Percentiles rank a stretch among this genome's conserved stretches.
Evolutionary conservation across 2,797 vertebrate genomes (phyloP).

Genomic region (Danionella dracula): DNA sequence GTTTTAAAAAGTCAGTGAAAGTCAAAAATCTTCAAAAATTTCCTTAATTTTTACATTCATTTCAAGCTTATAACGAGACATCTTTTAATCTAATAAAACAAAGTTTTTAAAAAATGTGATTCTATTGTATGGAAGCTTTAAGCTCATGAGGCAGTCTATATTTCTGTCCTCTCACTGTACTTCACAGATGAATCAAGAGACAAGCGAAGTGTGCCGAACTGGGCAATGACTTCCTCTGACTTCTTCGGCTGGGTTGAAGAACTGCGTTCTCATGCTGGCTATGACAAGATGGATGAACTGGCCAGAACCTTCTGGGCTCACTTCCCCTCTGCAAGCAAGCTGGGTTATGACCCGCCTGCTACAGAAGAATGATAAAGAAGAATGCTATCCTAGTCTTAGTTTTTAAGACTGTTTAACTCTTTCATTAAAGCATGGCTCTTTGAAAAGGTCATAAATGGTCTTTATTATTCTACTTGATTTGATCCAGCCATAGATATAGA

Average conservation of each 20-base stretch:
- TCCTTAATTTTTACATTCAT: too few species aligned
- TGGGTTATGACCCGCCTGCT: constrained; percentile 58
- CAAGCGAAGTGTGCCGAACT: constrained; percentile 60
- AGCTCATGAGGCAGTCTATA: too few species aligned
- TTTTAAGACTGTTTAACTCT: background rate
- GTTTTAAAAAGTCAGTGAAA: too few species aligned
- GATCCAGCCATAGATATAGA: background rate
- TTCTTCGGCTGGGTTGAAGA: constrained; percentile 66
- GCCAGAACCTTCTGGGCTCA: constrained; percentile 66
- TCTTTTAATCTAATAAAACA: too few species aligned
- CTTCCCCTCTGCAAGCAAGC: constrained; percentile 58
- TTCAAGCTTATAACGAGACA: too few species aligned
- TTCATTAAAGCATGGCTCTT: background rate
- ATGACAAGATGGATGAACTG: constrained; percentile 59
- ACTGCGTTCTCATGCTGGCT: constrained; percentile 54
- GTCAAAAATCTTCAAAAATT: too few species aligned
- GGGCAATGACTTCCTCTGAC: constrained; percentile 60
- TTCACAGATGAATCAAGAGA: constrained; percentile 39
- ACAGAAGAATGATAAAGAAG: constrained; percentile 58
- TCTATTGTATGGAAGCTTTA: too few species aligned
- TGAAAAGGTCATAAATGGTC: background rate
- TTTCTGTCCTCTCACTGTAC: constrained; percentile 19
- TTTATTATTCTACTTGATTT: background rate
- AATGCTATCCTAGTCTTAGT: background rate
- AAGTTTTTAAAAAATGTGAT: too few species aligned